These are phyloP conservation scores for Hymenochirus boettgeri DNA, from an alignment of 2,113 vertebrate species.

Conservation along the genomic window DNA sequence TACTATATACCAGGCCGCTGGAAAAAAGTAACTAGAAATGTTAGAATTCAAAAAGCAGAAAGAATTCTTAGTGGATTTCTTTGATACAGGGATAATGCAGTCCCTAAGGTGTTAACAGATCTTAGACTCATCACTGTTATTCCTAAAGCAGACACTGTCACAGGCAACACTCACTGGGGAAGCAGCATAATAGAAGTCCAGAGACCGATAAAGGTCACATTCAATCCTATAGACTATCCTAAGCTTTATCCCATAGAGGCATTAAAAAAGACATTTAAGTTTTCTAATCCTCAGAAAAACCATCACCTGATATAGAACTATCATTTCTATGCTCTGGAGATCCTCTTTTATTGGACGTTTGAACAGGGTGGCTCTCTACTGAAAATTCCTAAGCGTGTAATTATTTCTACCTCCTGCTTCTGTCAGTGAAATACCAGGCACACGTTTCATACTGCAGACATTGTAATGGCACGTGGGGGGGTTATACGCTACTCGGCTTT, in stretches of 20 bases:
- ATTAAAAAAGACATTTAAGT: conserved; percentile 17
- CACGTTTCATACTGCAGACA: no score
- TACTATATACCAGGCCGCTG: no score
- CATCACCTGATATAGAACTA: conserved; percentile 35
- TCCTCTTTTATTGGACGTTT: conserved; percentile 33
- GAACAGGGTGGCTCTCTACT: conserved; percentile 32
- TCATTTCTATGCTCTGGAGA: conserved; percentile 40
- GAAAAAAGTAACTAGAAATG: no score
- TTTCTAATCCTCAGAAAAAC: conserved; percentile 36
- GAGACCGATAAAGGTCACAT: conserved; percentile 16
- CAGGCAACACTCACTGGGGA: conserved; percentile 10
- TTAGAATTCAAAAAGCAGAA: no score
- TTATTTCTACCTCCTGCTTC: conserved; percentile 44
- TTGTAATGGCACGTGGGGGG: no score
- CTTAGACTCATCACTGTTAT: not conserved
- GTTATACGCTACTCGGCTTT: no score
- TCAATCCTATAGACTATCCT: conserved; percentile 15
- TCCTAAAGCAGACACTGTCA: not conserved
- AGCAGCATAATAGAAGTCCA: conserved; percentile 2
- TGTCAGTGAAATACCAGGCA: no score
- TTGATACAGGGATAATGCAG: no score
- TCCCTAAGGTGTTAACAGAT: conserved; percentile 5
- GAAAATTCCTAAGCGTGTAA: conserved; percentile 31
- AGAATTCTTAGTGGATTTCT: no score
- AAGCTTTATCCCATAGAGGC: conserved; percentile 11